Evolutionary conservation across 2,113 vertebrate species (phyloP), one percentile per base, ranked within the genome.

Genomic region (Damaliscus lunatus): DNA sequence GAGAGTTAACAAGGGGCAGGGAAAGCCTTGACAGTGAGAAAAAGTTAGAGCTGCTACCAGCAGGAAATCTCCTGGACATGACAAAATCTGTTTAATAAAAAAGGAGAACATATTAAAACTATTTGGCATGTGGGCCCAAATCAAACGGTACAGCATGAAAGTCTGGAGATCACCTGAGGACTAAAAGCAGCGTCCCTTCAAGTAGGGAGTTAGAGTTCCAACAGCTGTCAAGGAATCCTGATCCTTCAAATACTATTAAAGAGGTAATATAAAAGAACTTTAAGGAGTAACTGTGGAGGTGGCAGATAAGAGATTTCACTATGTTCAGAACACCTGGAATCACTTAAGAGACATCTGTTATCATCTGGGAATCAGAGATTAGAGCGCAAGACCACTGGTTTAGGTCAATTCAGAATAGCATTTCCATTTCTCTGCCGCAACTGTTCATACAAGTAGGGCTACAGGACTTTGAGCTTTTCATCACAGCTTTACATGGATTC

Each of bases 301-400:
- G 98, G 98, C 98, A 99, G 98, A 99, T 98, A 98, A 97, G 98
- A 98, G 98, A 98, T 98, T 98, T 96, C 97, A 91, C 98, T 97
- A 98, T 97, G 98, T 97, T 99, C 98, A 98, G 98, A 98, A 98
- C 99, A 99, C 98, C 99, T 99, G 99, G 98, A 98, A 99, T 99
- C 98, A 98, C 98, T 99, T 98, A 98, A 98, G 98, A 99, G 98
- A 98, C 98, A 99, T 98, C 98, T 98, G 98, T 98, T 98, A 98
- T 98, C 98, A 98, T 98, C 98, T 98, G 98, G 97, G 98, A 98
- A 98, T 98, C 99, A 98, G 98, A 99, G 98, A 97, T 98, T 95
- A 98, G 98, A 97, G 97, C 86, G 7, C 52, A 59, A 88, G 97
- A 97, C 93, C 96, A 97, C 78, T 91, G 82, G 85, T 50, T 96